Evolutionary conservation across 2,113 vertebrate species (phyloP).

Genomic region (Recurvirostra avosetta): DNA sequence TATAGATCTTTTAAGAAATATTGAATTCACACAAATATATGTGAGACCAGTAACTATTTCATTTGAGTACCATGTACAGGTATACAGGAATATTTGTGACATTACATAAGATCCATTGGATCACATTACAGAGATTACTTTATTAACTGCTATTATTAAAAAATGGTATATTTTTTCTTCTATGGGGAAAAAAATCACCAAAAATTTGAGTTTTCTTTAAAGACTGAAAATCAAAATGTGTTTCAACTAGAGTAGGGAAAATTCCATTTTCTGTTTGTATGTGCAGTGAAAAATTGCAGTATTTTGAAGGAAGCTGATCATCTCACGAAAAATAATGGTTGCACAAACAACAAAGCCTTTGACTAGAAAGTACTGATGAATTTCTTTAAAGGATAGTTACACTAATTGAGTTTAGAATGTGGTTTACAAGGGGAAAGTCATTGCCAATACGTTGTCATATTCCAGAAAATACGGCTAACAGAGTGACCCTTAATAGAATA

Average conservation of each 20-base stretch:
- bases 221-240: fast-evolving
- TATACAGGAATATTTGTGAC: neutral
- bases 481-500: neutral
- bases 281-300: neutral
- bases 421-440: neutral
- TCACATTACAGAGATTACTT: neutral
- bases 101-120: neutral
- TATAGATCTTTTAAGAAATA: neutral
- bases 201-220: neutral
- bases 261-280: neutral
- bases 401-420: neutral
- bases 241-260: neutral
- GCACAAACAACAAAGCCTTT: neutral
- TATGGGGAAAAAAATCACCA: neutral
- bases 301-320: neutral
- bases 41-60: neutral
- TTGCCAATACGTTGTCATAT: neutral
- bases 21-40: neutral
- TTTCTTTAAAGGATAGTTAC: neutral
- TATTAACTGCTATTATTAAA: neutral
- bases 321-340: neutral
- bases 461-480: neutral
- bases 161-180: neutral
- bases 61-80: neutral
- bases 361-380: neutral